Evolutionary conservation across 1,140 invertebrate species (phyloP), one percentile per base, ranked within the genome.

Genomic region (Macrocentrus cingulum): DNA sequence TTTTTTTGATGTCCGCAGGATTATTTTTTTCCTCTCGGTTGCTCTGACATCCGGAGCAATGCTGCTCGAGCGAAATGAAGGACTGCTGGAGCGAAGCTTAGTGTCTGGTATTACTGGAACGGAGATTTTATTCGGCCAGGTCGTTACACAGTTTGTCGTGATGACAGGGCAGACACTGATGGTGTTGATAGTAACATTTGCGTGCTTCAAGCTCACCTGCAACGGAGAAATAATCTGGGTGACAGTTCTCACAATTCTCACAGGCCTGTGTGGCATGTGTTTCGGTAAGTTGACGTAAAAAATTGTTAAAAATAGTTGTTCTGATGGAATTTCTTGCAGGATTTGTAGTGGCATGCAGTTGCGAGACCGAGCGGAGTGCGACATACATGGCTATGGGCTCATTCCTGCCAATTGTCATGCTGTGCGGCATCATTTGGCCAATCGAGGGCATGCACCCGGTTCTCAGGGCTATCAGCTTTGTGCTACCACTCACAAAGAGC

Each of bases 1-100:
- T 48, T 18, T 5, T 29, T 29, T 29, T 29, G n/a, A n/a, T n/a
- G n/a, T 25, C 81, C 82, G 13, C 72, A 94, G 93, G 29, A 96
- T 97, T 42, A 91, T 95, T 4, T 98, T 95, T 82, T 96, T 97
- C 80, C 84, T 97, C 71, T 93, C 95, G 0, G 91, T 95, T 1
- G 94, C 94, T 25, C 79, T 97, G 44, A 97, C 94, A 3, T 94
- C 94, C 0, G 89, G 93, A 0, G 87, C 92, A 0, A 89, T 97
- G 84, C 85, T 98, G 58, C 85, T 95, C 29, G 95, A 98, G 72
- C 84, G 92, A 61, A 87, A 92, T 61, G 92, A 95, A 74, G 93
- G 94, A n/a, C 86, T 94, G 59, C 69, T 95, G 45, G 93, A 97
- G 70, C 83, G 94, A 60, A 91, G 89, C 45, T 81, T 94, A 42